These are phyloP conservation scores for Coregonus sp. DNA, from an alignment of 2,797 vertebrate genomes.

Conservation along the genomic window DNA sequence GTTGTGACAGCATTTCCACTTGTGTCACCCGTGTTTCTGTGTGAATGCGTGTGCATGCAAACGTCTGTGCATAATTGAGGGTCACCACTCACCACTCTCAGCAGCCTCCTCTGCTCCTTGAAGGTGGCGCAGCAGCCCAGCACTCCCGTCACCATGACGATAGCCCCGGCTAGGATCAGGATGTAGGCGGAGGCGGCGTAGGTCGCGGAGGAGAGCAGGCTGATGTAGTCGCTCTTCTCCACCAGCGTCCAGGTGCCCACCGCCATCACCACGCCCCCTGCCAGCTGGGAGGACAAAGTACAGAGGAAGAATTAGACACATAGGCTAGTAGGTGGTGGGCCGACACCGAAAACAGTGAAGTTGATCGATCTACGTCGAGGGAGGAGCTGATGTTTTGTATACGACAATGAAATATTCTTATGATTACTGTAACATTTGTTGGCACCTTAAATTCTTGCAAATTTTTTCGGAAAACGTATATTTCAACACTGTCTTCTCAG, in stretches of 20 bases:
- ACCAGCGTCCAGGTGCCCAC: slow-evolving; percentile 92
- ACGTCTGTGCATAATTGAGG: not conserved
- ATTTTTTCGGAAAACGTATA: too few species aligned
- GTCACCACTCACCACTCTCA: slow-evolving; percentile 76
- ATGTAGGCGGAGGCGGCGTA: slow-evolving; percentile 95
- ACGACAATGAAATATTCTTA: too few species aligned
- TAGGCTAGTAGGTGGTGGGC: not conserved
- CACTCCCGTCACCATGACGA: slow-evolving; percentile 81
- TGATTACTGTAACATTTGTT: too few species aligned
- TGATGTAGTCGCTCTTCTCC: slow-evolving; percentile 97
- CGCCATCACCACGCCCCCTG: slow-evolving; percentile 90
- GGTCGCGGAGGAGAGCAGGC: slow-evolving; percentile 90
- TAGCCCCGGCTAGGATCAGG: slow-evolving; percentile 79
- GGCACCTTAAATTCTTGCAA: not conserved
- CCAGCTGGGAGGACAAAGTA: slow-evolving; percentile 77
- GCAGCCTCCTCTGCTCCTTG: slow-evolving; percentile 79
- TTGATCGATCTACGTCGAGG: too few species aligned
- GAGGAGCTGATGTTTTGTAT: too few species aligned
- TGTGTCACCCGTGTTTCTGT: not conserved
- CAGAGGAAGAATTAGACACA: not conserved
- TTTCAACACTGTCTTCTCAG: too few species aligned
- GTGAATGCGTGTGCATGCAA: not conserved
- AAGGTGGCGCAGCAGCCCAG: slow-evolving; percentile 83
- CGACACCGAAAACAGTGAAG: not conserved
- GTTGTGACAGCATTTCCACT: not conserved